These are phyloP conservation scores for Macrotus californicus DNA, from an alignment of 2,113 vertebrate species.

Conservation along the genomic window DNA sequence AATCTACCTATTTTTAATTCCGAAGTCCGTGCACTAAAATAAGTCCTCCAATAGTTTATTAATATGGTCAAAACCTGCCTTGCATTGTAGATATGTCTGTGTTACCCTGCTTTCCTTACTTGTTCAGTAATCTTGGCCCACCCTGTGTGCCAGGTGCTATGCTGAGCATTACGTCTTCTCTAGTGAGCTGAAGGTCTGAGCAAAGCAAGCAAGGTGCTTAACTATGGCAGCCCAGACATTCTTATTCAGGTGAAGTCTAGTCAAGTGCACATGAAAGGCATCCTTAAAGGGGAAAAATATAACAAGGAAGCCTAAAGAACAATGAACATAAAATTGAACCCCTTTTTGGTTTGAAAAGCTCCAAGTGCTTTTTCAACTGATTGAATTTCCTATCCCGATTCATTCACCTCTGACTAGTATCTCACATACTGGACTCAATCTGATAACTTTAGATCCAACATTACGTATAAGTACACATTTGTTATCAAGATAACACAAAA, in stretches of 20 bases:
- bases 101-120: not conserved
- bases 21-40: not conserved
- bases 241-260: not conserved
- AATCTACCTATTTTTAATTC: not conserved
- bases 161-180: not conserved
- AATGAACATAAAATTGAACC: not conserved
- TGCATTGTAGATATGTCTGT: not conserved
- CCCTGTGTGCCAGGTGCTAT: not conserved
- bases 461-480: not conserved
- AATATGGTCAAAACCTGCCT: not conserved
- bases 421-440: not conserved
- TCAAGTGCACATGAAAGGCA: not conserved
- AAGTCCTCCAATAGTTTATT: not conserved
- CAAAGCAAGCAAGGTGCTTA: not conserved
- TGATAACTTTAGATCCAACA: not conserved
- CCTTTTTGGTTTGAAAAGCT: not conserved
- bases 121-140: not conserved
- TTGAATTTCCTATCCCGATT: not conserved
- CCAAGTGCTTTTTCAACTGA: not conserved
- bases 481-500: not conserved
- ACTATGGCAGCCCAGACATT: not conserved
- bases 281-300: not conserved
- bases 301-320: not conserved
- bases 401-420: not conserved
- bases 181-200: not conserved